Conservation (phyloP, 2,888 invertebrate genomes). For the Drosophila borealis region DNA sequence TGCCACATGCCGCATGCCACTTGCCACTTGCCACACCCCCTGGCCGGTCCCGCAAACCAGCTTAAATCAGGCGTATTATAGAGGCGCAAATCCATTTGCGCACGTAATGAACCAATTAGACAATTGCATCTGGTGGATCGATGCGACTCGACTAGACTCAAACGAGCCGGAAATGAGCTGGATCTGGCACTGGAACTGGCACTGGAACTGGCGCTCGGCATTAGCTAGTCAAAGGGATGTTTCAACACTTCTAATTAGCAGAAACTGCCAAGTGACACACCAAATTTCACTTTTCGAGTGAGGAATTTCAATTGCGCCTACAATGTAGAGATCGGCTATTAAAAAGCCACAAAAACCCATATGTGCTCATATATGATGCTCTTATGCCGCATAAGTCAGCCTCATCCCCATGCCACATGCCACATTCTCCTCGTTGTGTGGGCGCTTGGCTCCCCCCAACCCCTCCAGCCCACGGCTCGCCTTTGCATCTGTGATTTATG, state of each 20-base stretch:
- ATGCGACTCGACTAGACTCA: conserved; percentile 31
- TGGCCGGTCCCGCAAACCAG: conserved; percentile 1
- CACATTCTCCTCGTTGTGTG: conserved; percentile 49
- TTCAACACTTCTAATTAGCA: conserved; percentile 82
- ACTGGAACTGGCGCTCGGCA: conserved; percentile 4
- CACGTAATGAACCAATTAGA: conserved; percentile 82
- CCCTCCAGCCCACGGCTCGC: background rate
- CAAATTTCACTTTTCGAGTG: conserved; percentile 68
- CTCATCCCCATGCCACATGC: background rate
- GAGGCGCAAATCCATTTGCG: conserved; percentile 82
- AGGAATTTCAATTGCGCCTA: conserved; percentile 78
- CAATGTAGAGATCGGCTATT: conserved; percentile 74
- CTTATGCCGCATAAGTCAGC: conserved; percentile 71
- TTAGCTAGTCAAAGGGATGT: conserved; percentile 38
- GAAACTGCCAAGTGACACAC: conserved; percentile 79
- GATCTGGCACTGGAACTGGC: conserved; percentile 13
- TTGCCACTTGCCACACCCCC: too few relatives aligned
- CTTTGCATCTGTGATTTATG: conserved; percentile 72
- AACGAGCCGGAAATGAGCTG: conserved; percentile 48
- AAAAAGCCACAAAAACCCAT: conserved; percentile 71
- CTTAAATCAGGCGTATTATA: conserved; percentile 72
- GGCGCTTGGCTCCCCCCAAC: conserved; percentile 43
- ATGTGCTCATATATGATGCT: conserved; percentile 49
- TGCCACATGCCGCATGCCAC: conserved; percentile 1
- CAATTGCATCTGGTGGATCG: conserved; percentile 50